Evolutionary conservation across 1,140 invertebrate species (phyloP), one percentile per base, ranked within the genome.

Genomic region (Drosophila willistoni): DNA sequence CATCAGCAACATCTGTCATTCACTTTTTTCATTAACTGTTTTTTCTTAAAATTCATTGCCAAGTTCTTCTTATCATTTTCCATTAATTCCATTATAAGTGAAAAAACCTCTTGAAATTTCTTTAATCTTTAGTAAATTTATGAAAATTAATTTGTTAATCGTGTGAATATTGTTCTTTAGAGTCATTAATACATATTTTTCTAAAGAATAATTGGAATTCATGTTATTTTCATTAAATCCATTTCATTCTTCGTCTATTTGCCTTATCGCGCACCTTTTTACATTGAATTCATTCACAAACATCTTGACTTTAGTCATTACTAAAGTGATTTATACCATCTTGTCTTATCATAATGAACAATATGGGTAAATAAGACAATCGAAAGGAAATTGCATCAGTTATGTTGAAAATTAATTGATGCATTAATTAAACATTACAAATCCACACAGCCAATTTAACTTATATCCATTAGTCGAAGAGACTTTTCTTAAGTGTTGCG

Each of bases 251-350:
- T 47, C 14, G 10, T 22, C 9, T 22, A 22, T 22, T 10, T 22
- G 17, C 44, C 17, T 22, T 51, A 22, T 51, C 19, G 10, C 3
- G 0, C 17, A 22, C 44, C 19, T 47, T 19, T 17, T 47, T 22
- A 51, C 17, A 17, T 47, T 47, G 44, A 47, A 9, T 47, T 47
- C 42, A 44, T 47, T 51, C 7, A 51, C 44, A 51, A 51, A 22
- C 44, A 51, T 51, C 17, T 51, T 51, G 2, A 51, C 3, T n/a
- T n/a, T n/a, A n/a, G n/a, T n/a, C n/a, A 51, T 19, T 14, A 17
- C 17, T 47, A 9, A 19, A 47, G 14, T 19, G 7, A 47, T 9
- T 13, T 47, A 19, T 17, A 47, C 44, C 7, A 6, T 47, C 17
- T 19, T 47, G 17, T 12, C 44, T 51, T 51, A 51, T 22, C 44